These are phyloP conservation scores for Ommatoiulus sabulosus DNA, from an alignment of 2,888 invertebrate species.

Conservation along the genomic window DNA sequence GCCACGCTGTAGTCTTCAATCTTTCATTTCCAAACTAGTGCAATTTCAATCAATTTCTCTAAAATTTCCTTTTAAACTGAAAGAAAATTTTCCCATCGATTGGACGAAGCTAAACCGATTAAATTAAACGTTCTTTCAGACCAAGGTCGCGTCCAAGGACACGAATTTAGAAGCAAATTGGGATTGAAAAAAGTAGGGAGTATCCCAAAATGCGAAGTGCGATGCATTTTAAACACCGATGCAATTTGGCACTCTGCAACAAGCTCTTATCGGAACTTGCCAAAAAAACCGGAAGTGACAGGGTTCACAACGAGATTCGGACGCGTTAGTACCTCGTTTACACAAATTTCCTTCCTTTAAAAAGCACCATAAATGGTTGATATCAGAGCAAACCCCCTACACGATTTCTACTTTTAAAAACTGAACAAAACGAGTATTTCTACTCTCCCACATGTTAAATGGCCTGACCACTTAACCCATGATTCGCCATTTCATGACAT, in stretches of 20 bases:
- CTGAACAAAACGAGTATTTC: not conserved
- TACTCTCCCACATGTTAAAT: conserved; percentile 7
- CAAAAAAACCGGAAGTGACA: conserved; percentile 13
- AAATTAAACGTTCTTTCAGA: not conserved
- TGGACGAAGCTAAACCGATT: not conserved
- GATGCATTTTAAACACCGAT: not conserved
- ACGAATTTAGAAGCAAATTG: not conserved
- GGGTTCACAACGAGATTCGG: not conserved
- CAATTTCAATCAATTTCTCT: not conserved
- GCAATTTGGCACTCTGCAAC: not conserved
- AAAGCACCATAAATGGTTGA: too few species aligned
- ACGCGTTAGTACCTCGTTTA: not conserved
- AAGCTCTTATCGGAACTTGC: not conserved
- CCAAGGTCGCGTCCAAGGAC: conserved; percentile 5
- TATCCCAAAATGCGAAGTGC: not conserved
- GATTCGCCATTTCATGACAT: not conserved
- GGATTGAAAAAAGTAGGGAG: not conserved
- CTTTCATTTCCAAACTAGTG: not conserved
- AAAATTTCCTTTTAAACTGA: not conserved
- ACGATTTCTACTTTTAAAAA: not conserved
- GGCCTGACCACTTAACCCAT: conserved; percentile 34
- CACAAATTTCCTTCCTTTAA: not conserved
- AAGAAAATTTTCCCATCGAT: not conserved
- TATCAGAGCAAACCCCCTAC: not conserved
- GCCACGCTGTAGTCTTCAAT: too few species aligned